Evolutionary conservation across 2,797 vertebrate species (phyloP).

Genomic region (Anguilla anguilla): DNA sequence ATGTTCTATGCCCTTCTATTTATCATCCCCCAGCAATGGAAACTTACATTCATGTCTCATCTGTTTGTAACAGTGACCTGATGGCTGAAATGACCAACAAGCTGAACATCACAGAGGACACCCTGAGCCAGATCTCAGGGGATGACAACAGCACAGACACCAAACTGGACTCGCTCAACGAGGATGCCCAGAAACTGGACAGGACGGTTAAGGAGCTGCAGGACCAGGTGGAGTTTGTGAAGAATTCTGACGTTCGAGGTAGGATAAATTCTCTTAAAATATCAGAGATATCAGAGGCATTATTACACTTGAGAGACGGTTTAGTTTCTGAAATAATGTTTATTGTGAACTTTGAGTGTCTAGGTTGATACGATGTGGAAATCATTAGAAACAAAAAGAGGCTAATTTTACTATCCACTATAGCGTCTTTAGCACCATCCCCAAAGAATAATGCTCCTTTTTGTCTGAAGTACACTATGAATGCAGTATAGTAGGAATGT

Average conservation of each 20-base stretch:
- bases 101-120: slow-evolving; percentile 78
- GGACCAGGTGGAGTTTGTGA: slow-evolving; percentile 91
- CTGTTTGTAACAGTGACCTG: slow-evolving; percentile 77
- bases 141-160: slow-evolving; percentile 69
- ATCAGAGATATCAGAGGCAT: background rate
- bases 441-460: background rate
- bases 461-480: background rate
- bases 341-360: background rate
- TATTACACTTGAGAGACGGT: background rate
- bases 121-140: slow-evolving; percentile 66
- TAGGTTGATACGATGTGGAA: background rate
- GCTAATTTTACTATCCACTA: background rate
- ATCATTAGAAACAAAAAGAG: background rate
- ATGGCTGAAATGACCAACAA: slow-evolving; percentile 77
- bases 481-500: background rate
- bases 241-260: slow-evolving; percentile 94
- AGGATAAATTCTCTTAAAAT: slow-evolving; percentile 41
- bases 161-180: slow-evolving; percentile 73
- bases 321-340: background rate
- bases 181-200: slow-evolving; percentile 82
- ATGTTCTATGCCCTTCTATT: background rate
- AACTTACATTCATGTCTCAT: background rate
- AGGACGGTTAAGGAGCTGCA: slow-evolving; percentile 81
- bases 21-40: background rate
- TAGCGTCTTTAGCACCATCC: background rate